Evolutionary conservation across 2,888 invertebrate genomes (phyloP), one percentile per base, ranked within the genome.

Genomic region (Phyto melanocephala): DNA sequence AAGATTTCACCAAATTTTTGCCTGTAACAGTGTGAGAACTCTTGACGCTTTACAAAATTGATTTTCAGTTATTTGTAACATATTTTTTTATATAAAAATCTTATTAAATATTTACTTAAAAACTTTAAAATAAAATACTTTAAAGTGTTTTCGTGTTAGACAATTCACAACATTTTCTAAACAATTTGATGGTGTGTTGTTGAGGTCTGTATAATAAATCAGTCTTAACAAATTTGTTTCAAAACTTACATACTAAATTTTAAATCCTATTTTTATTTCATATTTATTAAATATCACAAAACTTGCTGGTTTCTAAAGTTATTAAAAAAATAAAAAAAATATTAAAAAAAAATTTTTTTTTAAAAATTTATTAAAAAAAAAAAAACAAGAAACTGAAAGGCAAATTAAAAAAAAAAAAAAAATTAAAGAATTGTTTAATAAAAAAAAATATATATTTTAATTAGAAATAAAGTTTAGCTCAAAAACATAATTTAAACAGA

Each of bases 221-320:
- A 78, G 63, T 72, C 42, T 67, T 67, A 11, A 20, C 24, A 24
- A 24, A 54, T 15, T 65, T 63, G 40, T 35, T 65, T 47, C 28
- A 33, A 52, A 40, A 58, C 52, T 79, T 68, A 70, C 37, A 72
- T 33, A 74, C 22, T 74, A 65, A 52, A 47, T 50, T 20, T 45
- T 17, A 35, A 60, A 20, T 20, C 11, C 13, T n/a, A n/a, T 24
- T 15, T 33, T 33, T 40, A n/a, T 15, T 35, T 40, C 10, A 4
- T 45, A 35, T 28, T 28, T 28, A 5, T 28, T 28, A 28, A 28
- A 50, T 35, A 42, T 62, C 13, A 76, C 71, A 70, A 63, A 77
- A 80, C 80, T 83, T 83, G 83, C 83, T 80, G 82, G 10, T 82
- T 82, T 79, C 82, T 67, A 62, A 52, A 56, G 67, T 74, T 47